These are phyloP conservation scores for Epinotia ramella DNA, from an alignment of 2,888 invertebrate species.

Conservation along the genomic window DNA sequence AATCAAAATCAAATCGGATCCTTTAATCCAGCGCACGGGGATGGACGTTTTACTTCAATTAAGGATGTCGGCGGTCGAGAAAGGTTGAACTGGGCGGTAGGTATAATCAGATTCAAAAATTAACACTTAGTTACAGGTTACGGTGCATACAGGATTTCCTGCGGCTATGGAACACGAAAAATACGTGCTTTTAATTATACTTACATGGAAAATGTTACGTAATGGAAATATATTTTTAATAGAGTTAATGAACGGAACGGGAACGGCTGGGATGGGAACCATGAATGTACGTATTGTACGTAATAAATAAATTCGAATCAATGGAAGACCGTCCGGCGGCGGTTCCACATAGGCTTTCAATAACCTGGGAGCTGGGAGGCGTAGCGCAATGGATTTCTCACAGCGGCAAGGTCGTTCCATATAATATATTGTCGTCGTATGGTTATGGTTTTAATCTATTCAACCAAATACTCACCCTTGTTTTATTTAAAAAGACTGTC, in stretches of 20 bases:
- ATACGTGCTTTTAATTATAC: background rate
- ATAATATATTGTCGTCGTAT: no score
- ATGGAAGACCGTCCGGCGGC: background rate
- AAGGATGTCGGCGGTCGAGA: constrained; percentile 65
- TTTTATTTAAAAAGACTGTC: no score
- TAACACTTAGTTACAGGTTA: constrained; percentile 45
- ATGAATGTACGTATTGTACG: background rate
- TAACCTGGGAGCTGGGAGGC: background rate
- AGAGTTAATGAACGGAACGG: background rate
- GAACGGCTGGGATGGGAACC: background rate
- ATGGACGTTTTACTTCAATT: constrained; percentile 70
- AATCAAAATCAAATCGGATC: constrained; percentile 77
- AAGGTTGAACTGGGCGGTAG: constrained; percentile 50
- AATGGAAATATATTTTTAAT: background rate
- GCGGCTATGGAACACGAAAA: background rate
- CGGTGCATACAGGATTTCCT: constrained; percentile 1
- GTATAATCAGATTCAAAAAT: constrained; percentile 52
- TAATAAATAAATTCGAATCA: background rate
- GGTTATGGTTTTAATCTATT: no score
- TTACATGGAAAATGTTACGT: background rate
- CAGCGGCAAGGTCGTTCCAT: no score
- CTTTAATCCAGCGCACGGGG: constrained; percentile 68
- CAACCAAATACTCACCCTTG: no score
- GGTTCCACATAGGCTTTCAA: background rate
- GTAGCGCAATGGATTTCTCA: background rate